Conservation (phyloP, 1,140 invertebrate genomes). For the Trichonephila clavata region DNA sequence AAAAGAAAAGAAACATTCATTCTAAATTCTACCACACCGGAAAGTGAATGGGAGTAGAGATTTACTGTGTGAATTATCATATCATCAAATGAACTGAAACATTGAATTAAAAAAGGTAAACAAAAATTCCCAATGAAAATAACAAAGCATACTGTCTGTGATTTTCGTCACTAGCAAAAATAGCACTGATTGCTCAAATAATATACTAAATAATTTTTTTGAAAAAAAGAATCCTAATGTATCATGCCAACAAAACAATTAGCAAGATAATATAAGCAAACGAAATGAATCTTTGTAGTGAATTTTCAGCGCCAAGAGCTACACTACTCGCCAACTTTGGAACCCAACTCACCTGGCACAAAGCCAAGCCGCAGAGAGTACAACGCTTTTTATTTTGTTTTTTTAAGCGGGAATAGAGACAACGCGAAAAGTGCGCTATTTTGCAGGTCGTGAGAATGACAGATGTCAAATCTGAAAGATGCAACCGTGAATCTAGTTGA, state of each 20-base stretch:
- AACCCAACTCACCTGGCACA: slow-evolving; percentile 26
- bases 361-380: slow-evolving; percentile 58
- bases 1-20: background rate
- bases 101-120: no score
- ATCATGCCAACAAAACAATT: no score
- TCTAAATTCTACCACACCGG: background rate
- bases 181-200: background rate
- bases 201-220: no score
- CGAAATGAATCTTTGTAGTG: no score
- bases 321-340: slow-evolving; percentile 36
- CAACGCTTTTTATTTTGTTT: slow-evolving; percentile 26
- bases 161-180: background rate
- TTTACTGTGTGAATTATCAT: no score
- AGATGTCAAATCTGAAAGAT: slow-evolving; percentile 63
- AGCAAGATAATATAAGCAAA: no score
- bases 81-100: no score
- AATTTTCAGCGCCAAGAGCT: background rate
- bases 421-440: slow-evolving; percentile 55
- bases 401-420: slow-evolving; percentile 37
- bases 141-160: background rate
- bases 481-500: slow-evolving; percentile 31
- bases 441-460: slow-evolving; percentile 66
- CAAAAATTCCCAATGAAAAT: no score
- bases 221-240: no score
- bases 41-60: background rate